Evolutionary conservation across 2,888 invertebrate species (phyloP).

Genomic region (Apocheima hispidaria): DNA sequence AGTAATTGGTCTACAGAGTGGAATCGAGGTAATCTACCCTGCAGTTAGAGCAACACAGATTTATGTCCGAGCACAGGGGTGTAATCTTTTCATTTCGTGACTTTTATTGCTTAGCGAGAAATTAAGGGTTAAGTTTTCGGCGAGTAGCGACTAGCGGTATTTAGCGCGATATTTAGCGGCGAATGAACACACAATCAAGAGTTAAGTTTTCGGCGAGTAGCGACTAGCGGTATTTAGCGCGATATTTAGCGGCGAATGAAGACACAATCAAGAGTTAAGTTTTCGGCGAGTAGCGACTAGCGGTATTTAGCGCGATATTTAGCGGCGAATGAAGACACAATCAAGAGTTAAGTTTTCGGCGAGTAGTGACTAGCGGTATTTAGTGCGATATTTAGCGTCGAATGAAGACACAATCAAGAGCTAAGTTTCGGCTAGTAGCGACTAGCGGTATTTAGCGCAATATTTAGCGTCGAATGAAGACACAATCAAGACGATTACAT

Average conservation of each 20-base stretch:
- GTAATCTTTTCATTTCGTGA: constrained; percentile 35
- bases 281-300: too few relatives aligned
- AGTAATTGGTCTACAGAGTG: constrained; percentile 48
- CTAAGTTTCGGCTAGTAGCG: neutral
- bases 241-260: neutral
- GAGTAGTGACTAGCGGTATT: neutral
- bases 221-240: neutral
- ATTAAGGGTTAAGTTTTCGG: constrained; percentile 11
- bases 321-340: neutral
- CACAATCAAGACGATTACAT: too few relatives aligned
- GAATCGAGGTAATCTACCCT: constrained; percentile 39
- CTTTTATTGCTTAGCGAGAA: constrained; percentile 12
- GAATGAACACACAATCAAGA: neutral
- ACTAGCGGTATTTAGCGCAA: neutral
- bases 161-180: neutral
- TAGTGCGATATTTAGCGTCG: too few relatives aligned
- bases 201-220: too few relatives aligned
- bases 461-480: neutral
- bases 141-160: neutral
- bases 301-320: neutral
- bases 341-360: constrained; percentile 7
- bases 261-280: too few relatives aligned
- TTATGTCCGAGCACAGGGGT: constrained; percentile 42
- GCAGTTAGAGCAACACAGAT: constrained; percentile 35
- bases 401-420: too few relatives aligned